Evolutionary conservation across 2,888 invertebrate genomes (phyloP).

Genomic region (Drosophila bunnanda): DNA sequence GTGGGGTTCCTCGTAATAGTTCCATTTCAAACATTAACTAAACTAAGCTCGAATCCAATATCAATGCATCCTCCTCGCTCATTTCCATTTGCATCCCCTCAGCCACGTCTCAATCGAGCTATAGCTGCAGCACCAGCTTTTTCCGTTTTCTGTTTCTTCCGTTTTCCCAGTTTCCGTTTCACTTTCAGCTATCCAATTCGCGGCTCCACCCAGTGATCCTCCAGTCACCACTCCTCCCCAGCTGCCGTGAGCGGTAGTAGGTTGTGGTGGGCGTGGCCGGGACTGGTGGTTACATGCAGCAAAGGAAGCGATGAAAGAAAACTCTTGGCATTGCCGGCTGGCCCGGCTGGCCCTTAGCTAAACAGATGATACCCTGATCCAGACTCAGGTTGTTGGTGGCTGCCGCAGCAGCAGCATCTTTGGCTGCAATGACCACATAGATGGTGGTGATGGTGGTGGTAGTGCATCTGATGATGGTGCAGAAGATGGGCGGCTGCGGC

Average conservation of each 20-base stretch:
- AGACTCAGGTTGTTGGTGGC: conserved; percentile 83
- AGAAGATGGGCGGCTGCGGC: conserved; percentile 59
- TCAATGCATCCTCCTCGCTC: conserved; percentile 31
- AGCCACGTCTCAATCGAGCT: conserved; percentile 2
- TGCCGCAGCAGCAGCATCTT: conserved; percentile 77
- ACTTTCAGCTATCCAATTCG: conserved; percentile 5
- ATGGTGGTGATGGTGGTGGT: conserved; percentile 74
- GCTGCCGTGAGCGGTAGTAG: background rate
- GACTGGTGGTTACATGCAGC: conserved; percentile 82
- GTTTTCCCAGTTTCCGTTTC: background rate
- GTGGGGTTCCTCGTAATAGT: conserved; percentile 19
- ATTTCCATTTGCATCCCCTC: conserved; percentile 13
- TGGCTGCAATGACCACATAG: conserved; percentile 75
- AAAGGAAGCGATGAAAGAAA: conserved; percentile 84
- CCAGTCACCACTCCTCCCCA: conserved; percentile 23
- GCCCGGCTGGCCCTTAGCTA: conserved; percentile 85
- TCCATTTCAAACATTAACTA: conserved; percentile 30
- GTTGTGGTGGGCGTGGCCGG: conserved; percentile 14
- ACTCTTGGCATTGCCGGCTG: conserved; percentile 85
- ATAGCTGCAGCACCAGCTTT: conserved; percentile 17
- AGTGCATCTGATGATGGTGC: conserved; percentile 74
- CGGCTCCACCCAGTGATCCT: conserved; percentile 35
- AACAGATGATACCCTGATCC: conserved; percentile 85
- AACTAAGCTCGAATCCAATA: conserved; percentile 39
- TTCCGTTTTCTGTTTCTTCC: conserved; percentile 1